Base-by-base conservation (phyloP, 2,888 invertebrate genomes). In the Caenorhabditis afra region DNA sequence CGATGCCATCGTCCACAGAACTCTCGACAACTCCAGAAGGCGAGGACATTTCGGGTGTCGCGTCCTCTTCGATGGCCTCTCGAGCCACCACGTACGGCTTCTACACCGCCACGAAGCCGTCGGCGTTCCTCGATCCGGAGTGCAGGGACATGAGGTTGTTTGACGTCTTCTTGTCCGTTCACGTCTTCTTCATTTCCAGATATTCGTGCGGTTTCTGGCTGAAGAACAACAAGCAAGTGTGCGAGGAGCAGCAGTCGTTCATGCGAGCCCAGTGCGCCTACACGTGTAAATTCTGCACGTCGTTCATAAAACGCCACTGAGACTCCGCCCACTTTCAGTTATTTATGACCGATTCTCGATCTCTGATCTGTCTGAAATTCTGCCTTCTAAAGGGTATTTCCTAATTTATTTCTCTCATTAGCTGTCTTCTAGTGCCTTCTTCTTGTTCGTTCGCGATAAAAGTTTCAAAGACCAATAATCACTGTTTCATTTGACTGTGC, bases 121-220 rank as follows among this genome's bases (percentile, higher is more conserved):
- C 75, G 0, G 75, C 81, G 11, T 85, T 85, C 64, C 47, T 71
- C 22, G 85, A 85, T 64, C 85, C 85, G 10, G 57, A 64, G 16
- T 85, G 85, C 35, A 64, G 85, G 18, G 85, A 85, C 64, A 81
- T 85, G 81, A 65, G 85, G 73, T 81, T 23, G 16, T 8, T 14
- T n/a, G 7, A 55, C n/a, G 44, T 8, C 8, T 44, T 5, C n/a
- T n/a, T n/a, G n/a, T n/a, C n/a, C n/a, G n/a, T 39, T 39, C 22
- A 22, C 20, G 39, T 44, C 16, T 53, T 53, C 16, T 44, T 14
- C 18, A 16, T 20, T 75, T 79, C 3, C 68, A 82, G 81, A 57
- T 88, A 88, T 53, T 89, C 89, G 8, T 89, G 89, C 55, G 78
- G 83, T 18, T 89, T 88, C 77, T 89, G 89, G 89, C 79, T 89